A percentile compares a stretch with the other conserved stretches of the same genome.
Conservation (phyloP, 2,888 invertebrate species). For the Ellobium chinense region DNA sequence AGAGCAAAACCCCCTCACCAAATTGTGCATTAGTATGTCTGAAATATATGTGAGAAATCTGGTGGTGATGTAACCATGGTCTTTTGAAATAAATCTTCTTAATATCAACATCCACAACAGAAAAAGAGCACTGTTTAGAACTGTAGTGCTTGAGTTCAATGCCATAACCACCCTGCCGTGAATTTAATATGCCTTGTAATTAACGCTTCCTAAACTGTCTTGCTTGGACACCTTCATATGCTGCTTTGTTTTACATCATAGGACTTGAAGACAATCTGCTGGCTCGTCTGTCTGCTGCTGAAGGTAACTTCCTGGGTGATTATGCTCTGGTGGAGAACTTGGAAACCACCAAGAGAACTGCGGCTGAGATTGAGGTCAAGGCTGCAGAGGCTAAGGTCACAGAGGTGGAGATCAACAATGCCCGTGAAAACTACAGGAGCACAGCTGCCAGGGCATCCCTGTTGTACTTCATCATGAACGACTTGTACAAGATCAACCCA, state of each 20-base stretch:
- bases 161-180: too few species aligned
- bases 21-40: too few species aligned
- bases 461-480: conserved; percentile 96
- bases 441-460: conserved; percentile 96
- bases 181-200: too few species aligned
- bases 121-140: too few species aligned
- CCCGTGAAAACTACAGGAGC: conserved; percentile 93
- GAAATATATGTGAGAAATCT: too few species aligned
- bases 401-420: conserved; percentile 94
- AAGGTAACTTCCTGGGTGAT: conserved; percentile 95
- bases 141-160: too few species aligned
- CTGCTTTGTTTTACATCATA: background rate
- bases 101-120: too few species aligned
- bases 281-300: conserved; percentile 93
- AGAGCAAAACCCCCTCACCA: too few species aligned
- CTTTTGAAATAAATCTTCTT: too few species aligned
- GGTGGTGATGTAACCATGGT: too few species aligned
- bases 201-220: too few species aligned
- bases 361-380: conserved; percentile 94
- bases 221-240: too few species aligned
- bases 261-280: conserved; percentile 94
- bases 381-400: conserved; percentile 95
- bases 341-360: conserved; percentile 96
- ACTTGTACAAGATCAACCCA: conserved; percentile 96
- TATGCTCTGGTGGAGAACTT: conserved; percentile 97